Conservation (phyloP, 92 coral and sea anemone genomes). For the Meandrina meandrites region DNA sequence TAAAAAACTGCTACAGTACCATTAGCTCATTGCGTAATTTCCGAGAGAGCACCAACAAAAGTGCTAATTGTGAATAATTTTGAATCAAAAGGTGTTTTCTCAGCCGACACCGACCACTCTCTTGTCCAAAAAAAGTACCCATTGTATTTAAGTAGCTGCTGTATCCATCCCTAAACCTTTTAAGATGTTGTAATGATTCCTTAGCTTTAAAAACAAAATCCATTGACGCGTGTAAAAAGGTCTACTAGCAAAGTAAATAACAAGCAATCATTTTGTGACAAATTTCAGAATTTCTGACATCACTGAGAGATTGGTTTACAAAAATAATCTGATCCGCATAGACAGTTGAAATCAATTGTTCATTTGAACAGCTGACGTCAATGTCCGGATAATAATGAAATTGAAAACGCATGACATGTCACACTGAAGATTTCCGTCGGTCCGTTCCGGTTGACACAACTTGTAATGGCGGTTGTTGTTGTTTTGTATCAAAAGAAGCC, state of each 20-base stretch:
- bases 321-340: too few relatives aligned
- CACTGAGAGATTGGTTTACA: too few relatives aligned
- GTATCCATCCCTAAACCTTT: background rate
- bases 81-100: background rate
- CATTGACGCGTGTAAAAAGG: too few relatives aligned
- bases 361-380: too few relatives aligned
- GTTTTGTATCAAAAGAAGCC: too few relatives aligned
- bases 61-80: background rate
- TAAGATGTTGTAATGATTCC: background rate
- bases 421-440: background rate
- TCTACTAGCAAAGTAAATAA: too few relatives aligned
- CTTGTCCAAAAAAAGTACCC: background rate
- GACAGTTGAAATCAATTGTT: too few relatives aligned
- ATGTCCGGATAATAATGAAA: too few relatives aligned
- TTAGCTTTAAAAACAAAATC: background rate
- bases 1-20: background rate
- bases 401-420: background rate
- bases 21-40: background rate
- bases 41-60: background rate
- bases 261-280: too few relatives aligned
- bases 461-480: too few relatives aligned
- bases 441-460: too few relatives aligned
- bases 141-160: background rate
- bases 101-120: background rate
- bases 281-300: too few relatives aligned